Conservation (phyloP, 2,888 invertebrate genomes). For the Drosophila demipolita region DNA sequence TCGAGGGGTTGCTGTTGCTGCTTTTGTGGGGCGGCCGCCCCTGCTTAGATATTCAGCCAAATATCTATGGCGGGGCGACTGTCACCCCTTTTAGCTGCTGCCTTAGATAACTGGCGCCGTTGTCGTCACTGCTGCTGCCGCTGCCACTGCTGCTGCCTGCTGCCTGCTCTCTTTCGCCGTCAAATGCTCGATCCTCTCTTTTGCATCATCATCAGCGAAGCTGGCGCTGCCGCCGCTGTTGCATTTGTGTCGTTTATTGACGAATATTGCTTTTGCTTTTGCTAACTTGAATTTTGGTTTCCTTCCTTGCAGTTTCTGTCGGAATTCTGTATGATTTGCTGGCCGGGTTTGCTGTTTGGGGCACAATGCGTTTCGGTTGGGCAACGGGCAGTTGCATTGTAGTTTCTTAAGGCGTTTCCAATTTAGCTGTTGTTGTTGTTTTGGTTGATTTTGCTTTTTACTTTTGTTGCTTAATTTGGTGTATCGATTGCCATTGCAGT, state of each 20-base stretch:
- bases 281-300: constrained; percentile 73
- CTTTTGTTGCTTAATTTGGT: constrained; percentile 33
- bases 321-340: constrained; percentile 62
- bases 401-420: constrained; percentile 47
- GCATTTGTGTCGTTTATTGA: constrained; percentile 40
- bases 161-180: constrained; percentile 61
- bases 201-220: constrained; percentile 50
- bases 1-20: constrained; percentile 57
- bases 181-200: constrained; percentile 68
- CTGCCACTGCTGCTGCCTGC: constrained; percentile 32
- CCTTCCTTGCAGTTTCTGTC: constrained; percentile 74
- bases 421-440: constrained; percentile 26
- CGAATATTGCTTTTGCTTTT: constrained; percentile 37
- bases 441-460: constrained; percentile 20
- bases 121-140: constrained; percentile 31
- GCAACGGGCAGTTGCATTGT: constrained; percentile 40
- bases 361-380: constrained; percentile 46
- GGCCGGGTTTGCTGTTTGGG: constrained; percentile 62
- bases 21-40: constrained; percentile 60
- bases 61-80: constrained; percentile 68
- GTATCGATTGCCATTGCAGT: constrained; percentile 55
- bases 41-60: constrained; percentile 76
- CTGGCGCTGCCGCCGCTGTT: constrained; percentile 14
- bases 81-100: constrained; percentile 63
- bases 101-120: constrained; percentile 58